Evolutionary conservation across 1,140 invertebrate genomes (phyloP), one percentile per base, ranked within the genome.

Genomic region (Drosophila kikkawai): DNA sequence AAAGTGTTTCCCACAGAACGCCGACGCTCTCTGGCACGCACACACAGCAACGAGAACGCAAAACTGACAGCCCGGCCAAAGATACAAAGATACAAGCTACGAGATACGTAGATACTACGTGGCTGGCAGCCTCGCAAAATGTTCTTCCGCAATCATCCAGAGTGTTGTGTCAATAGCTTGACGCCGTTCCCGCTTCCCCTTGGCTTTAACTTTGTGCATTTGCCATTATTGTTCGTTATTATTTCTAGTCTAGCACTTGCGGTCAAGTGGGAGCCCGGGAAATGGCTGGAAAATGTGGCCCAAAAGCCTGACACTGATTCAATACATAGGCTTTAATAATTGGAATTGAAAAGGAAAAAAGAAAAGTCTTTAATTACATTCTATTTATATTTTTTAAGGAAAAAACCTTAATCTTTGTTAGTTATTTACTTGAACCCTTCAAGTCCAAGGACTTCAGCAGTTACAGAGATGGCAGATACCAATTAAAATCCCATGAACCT

Each of bases 91-190:
- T 44, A 67, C 17, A 36, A 58, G 34, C 34, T 34, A 34, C 34
- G 8, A 34, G 34, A 56, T 39, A 56, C 53, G 41, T 53, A 74
- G 68, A 77, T 67, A 32, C 34, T 71, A 64, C 47, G 51, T 80
- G 51, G 42, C 22, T 42, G 29, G 65, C 57, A 48, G 64, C 68
- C 78, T 70, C 58, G 34, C 50, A 53, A 64, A 88, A 80, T 83
- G 77, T 68, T 87, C 79, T 80, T 63, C 77, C 87, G 78, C 79
- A 90, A 88, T 88, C 82, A 85, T 67, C 65, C 78, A 70, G 83
- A 88, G 85, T 88, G 85, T 88, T 82, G 85, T 82, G 85, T 90
- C 85, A 88, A 88, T 90, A 90, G 64, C 69, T 51, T 36, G 51
- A 32, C 53, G n/a, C 45, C 5, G 26, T 29, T 29, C 0, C 4